Conservation (phyloP, 92 coral and sea anemone species). For the Phenganax subtilis region DNA sequence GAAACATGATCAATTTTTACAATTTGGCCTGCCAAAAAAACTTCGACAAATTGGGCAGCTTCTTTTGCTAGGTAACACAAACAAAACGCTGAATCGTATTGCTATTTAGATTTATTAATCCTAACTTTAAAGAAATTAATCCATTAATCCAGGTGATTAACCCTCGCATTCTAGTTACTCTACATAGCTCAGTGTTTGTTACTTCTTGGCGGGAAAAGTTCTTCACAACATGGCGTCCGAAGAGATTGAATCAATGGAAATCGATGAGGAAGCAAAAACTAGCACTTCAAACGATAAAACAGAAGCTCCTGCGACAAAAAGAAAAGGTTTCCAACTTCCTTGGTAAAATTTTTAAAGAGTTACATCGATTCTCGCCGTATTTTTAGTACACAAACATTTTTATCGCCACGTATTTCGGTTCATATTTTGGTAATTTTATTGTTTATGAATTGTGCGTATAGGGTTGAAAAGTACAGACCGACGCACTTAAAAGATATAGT, state of each 20-base stretch:
- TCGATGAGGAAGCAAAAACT: constrained; percentile 50
- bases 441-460: constrained; percentile 1
- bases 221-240: constrained; percentile 86
- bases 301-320: constrained; percentile 48
- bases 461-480: constrained; percentile 99
- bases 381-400: not conserved
- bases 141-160: not conserved
- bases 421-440: not conserved
- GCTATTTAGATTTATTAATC: not conserved
- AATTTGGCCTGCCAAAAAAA: not conserved
- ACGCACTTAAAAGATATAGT: constrained; percentile 80
- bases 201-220: constrained; percentile 79
- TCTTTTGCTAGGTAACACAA: not conserved
- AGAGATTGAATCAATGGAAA: constrained; percentile 76
- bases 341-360: constrained; percentile 54
- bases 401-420: not conserved
- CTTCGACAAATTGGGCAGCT: no score
- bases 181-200: not conserved
- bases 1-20: constrained; percentile 53
- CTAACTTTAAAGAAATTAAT: not conserved
- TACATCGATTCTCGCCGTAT: not conserved
- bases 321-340: constrained; percentile 78
- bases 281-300: constrained; percentile 21
- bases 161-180: no score
- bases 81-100: no score